phyloP scores from a whole-genome alignment of 2,888 invertebrate genomes.

The Allolobophora icterica region DNA sequence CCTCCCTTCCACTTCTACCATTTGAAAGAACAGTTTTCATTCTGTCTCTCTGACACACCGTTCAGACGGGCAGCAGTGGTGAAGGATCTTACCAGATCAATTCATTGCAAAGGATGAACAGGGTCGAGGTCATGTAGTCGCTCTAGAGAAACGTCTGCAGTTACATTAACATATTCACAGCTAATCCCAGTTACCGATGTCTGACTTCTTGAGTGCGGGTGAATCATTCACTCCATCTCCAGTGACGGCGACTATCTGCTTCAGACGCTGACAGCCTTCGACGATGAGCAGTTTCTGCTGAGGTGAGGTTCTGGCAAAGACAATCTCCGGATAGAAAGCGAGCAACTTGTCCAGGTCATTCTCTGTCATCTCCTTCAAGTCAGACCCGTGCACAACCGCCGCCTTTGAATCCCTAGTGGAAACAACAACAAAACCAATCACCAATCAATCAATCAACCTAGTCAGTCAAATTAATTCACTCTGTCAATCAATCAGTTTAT shows the following conservation, averaged over 20 bases:
- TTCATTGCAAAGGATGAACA: no score
- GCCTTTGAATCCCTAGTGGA: conserved; percentile 63
- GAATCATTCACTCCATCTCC: conserved; percentile 89
- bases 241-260: conserved; percentile 82
- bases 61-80: no score
- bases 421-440: neutral
- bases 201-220: conserved; percentile 82
- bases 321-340: conserved; percentile 90
- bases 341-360: conserved; percentile 88
- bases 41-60: no score
- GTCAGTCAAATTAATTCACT: neutral
- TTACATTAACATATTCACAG: neutral
- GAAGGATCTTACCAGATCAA: no score
- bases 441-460: conserved; percentile 36
- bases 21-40: no score
- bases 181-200: conserved; percentile 65
- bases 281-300: conserved; percentile 82
- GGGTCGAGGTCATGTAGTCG: no score
- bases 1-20: no score
- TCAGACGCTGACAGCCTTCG: conserved; percentile 81
- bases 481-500: neutral
- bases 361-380: conserved; percentile 83
- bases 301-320: conserved; percentile 93
- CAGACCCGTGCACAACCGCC: conserved; percentile 64
- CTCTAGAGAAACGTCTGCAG: no score